Evolutionary conservation across 1,140 invertebrate species (phyloP).

Genomic region (Eulimnadia texana): DNA sequence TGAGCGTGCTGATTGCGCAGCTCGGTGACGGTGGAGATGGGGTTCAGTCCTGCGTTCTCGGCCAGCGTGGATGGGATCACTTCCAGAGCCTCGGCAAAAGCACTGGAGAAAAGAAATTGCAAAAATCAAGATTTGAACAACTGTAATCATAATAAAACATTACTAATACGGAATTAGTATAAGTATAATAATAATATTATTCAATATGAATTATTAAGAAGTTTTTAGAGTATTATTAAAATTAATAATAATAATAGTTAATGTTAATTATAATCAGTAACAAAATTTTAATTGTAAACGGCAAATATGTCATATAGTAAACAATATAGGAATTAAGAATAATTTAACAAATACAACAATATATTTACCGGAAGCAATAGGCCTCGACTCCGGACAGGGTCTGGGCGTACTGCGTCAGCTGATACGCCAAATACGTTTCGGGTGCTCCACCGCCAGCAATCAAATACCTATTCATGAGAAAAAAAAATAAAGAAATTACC

Average conservation of each 20-base stretch:
- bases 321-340: too few relatives aligned
- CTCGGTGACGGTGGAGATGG: constrained; percentile 93
- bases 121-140: not conserved
- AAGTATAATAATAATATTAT: not conserved
- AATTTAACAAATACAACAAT: too few relatives aligned
- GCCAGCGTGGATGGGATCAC: constrained; percentile 94
- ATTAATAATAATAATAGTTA: not conserved
- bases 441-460: constrained; percentile 94
- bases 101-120: constrained; percentile 35
- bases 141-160: not conserved
- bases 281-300: not conserved
- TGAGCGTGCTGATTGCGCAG: constrained; percentile 83
- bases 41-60: constrained; percentile 98
- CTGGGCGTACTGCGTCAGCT: constrained; percentile 66
- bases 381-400: constrained; percentile 79
- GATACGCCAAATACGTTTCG: constrained; percentile 83
- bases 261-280: too few relatives aligned
- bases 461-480: constrained; percentile 43
- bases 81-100: constrained; percentile 91
- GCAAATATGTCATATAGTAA: too few relatives aligned
- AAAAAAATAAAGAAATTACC: constrained; percentile 14
- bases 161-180: not conserved
- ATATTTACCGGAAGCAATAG: constrained; percentile 56
- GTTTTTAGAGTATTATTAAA: not conserved
- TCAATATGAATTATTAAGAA: not conserved